Percentiles rank a stretch among this genome's conserved stretches.
These are phyloP conservation scores for Botia kubotai DNA, from an alignment of 2,797 vertebrate species.

Conservation along the genomic window DNA sequence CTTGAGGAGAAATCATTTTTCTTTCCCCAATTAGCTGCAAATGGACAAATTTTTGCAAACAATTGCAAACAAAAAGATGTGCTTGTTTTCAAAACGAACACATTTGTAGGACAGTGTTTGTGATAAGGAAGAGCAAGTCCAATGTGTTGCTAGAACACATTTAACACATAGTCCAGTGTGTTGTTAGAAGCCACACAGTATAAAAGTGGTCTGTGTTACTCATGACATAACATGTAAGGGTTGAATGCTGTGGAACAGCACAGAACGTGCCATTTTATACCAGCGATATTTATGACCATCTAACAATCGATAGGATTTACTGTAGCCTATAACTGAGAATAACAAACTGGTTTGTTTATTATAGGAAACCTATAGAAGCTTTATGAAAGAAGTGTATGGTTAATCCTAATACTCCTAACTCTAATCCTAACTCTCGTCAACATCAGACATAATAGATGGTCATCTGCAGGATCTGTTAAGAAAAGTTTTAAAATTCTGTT, in stretches of 20 bases:
- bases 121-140: background rate
- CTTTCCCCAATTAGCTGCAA: background rate
- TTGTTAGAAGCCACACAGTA: no score
- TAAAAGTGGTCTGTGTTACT: no score
- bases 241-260: background rate
- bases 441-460: no score
- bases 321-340: background rate
- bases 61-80: background rate
- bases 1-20: background rate
- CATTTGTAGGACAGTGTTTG: background rate
- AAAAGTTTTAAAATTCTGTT: no score
- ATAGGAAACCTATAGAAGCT: background rate
- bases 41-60: background rate
- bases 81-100: background rate
- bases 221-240: no score
- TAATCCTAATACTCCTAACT: no score
- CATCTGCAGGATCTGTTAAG: no score
- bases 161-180: no score
- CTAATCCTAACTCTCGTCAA: no score
- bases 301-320: no score
- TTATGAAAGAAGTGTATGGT: no score
- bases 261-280: background rate
- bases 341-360: background rate
- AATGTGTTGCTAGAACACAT: background rate
- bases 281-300: background rate